Base-by-base conservation (phyloP, 1,140 invertebrate genomes). In the Tetranychus cinnabarinus region DNA sequence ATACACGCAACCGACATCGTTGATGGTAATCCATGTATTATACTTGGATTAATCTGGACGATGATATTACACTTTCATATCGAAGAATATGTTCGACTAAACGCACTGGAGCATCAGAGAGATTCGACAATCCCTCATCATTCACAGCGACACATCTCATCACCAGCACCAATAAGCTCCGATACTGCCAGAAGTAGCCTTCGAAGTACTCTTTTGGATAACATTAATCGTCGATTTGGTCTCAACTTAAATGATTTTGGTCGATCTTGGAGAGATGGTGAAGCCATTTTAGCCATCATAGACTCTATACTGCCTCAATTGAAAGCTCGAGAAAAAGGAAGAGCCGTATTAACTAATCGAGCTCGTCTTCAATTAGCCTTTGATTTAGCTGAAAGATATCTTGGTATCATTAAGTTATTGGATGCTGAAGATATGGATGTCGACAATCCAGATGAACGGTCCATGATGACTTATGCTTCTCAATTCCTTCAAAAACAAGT, bases 1-100 rank as follows among this genome's bases (percentile, higher is more conserved):
- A 97, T 98, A 70, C 97, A 98, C 76, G 82, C 93, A 3, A 85
- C 89, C 47, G 95, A 97, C 77, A 79, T 98, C 69, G 93, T 97
- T 58, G 93, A 98, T 76, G 95, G 95, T 68, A 81, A 92, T 77
- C 91, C 92, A 56, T 83, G 90, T 61, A 92, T 97, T 70, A 89
- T 97, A 55, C 78, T 98, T 62, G 95, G 93, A 61, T 81, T 98
- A 34, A 91, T 97, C 68, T 98, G 95, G 95, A 97, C 92, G 67
- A 93, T 98, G 70, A 98, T 98, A 74, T 78, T 98, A 54, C 95
- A 97, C 76, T 97, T 98, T 84, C 93, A 98, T 83, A 92, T 97
- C 79, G 75, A 71, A 61, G 47, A 48, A 8, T 52, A 52, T 60
- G 36, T 59, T 35, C 35, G 55, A 31, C 56, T 56, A 23, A 52